Base-by-base conservation (phyloP, 1,140 invertebrate species). In the Matsumurasca onukii region DNA sequence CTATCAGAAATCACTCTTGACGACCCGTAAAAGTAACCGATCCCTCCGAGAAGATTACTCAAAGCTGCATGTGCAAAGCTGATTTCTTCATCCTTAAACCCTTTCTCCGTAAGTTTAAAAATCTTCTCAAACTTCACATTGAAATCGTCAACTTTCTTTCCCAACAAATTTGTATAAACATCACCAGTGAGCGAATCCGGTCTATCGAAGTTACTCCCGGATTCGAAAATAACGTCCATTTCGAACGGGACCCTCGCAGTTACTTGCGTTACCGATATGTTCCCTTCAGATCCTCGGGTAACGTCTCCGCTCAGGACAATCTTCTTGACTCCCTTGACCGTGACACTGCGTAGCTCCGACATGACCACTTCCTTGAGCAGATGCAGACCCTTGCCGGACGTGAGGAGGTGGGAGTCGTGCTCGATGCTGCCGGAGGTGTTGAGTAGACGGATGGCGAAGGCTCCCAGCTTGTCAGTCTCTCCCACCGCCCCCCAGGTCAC, bases 1-100 rank as follows among this genome's bases (percentile, higher is more conserved):
- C 93, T 85, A 22, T 82, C 77, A 5, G 94, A 97, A 76, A 92
- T 87, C 0, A 99, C 97, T 48, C 89, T 81, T 0, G 96, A 94
- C 1, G 88, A 85, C 1, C 97, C 98, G 81, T 97, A 94, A 81
- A 98, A 99, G 78, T 98, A 99, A 0, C 97, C 97, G 69, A 99
- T 91, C 0, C 96, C 92, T 1, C 98, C 98, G 13, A 99, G 74
- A 86, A 98, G 89, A 80, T 99, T 99, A 64, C 96, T 97, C 27
- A 99, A 80, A 0, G 92, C 91, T 67, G 93, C 88, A 79, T 93
- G 88, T 0, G 95, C 96, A 83, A 98, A 93, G 2, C 80, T 74
- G 31, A 94, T 84, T 70, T 94, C 86, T 22, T 88, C 83, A 0
- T 82, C 77, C 3, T 80, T 79, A 75, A 88, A 97, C 76, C 89